Base-by-base conservation (phyloP, 1,140 invertebrate genomes). In the Dendrolimus punctatus region DNA sequence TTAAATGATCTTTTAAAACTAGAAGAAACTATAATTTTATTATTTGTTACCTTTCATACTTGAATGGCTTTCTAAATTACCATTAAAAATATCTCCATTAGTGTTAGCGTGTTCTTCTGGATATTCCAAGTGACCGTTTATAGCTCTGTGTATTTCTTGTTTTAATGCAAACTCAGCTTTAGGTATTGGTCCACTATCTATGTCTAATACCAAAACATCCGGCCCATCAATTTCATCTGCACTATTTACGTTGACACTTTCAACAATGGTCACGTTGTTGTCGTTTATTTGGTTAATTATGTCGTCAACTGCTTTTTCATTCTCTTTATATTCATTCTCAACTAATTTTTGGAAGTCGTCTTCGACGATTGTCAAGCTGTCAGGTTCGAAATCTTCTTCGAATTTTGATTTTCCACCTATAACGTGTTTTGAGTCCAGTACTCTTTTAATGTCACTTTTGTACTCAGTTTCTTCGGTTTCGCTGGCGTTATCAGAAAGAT, bases 401-500 rank as follows among this genome's bases (percentile, higher is more conserved):
- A 76, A 46, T 70, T 77, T 85, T 4, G 68, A 53, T 72, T 83
- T 88, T 9, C 90, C 91, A 23, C 91, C 90, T 49, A 91, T 91
- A 2, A 91, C 73, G 46, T 87, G 87, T 85, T 89, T 89, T 0
- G 89, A 88, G 66, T 89, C 82, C 49, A 91, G 62, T 8, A 90
- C 86, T 53, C 87, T 86, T 64, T 90, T 90, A 8, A 91, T 88
- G 49, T 88, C 89, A 58, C 90, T 91, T 84, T 65, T 80, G 53
- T 72, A 82, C 60, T 73, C 66, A 46, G 90, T 70, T 49, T 90
- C 90, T 53, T 91, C 93, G 2, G 87, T 90, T 58, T 93, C 92
- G 5, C 91, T 91, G 6, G 89, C 93, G 37, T 91, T 91, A 72
- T 95, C 93, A 8, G 94, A 95, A 6, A 96, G 80, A 76, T 96